A percentile compares a stretch with the other conserved stretches of the same genome.
Conservation (phyloP, 1,140 invertebrate genomes). For the Carposina sasakii region DNA sequence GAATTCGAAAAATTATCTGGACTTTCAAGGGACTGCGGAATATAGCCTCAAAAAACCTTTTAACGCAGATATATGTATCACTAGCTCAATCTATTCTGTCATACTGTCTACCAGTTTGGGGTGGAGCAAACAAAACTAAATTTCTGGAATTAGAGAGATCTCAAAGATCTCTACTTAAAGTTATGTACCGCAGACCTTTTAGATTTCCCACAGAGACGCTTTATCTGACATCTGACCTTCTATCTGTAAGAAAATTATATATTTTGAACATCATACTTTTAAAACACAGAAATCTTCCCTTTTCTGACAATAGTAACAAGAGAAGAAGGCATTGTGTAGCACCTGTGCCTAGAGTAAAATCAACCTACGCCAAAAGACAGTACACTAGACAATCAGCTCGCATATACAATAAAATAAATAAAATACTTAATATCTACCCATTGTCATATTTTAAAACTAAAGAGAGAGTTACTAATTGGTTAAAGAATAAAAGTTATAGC, state of each 20-base stretch:
- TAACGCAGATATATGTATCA: constrained; percentile 2
- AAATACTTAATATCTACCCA: background rate
- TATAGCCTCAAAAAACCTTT: background rate
- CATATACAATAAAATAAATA: constrained; percentile 1
- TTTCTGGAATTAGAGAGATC: background rate
- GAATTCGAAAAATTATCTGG: constrained; percentile 7
- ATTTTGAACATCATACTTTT: background rate
- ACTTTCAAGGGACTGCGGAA: constrained; percentile 5
- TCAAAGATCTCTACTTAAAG: constrained; percentile 2
- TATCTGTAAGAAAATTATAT: constrained; percentile 8
- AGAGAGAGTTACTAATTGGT: no score
- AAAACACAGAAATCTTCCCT: background rate
- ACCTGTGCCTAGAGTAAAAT: background rate
- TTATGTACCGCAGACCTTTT: background rate
- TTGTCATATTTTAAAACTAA: no score
- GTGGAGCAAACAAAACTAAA: constrained; percentile 4
- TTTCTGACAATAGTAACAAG: background rate
- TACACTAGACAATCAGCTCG: background rate
- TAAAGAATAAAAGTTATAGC: no score
- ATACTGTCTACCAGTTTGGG: constrained; percentile 8
- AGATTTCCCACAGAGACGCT: background rate
- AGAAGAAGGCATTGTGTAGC: background rate
- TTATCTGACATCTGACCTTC: background rate
- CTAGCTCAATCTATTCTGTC: background rate
- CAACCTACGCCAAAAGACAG: background rate